Evolutionary conservation across 2,113 vertebrate genomes (phyloP).

Genomic region (Ciconia boyciana): DNA sequence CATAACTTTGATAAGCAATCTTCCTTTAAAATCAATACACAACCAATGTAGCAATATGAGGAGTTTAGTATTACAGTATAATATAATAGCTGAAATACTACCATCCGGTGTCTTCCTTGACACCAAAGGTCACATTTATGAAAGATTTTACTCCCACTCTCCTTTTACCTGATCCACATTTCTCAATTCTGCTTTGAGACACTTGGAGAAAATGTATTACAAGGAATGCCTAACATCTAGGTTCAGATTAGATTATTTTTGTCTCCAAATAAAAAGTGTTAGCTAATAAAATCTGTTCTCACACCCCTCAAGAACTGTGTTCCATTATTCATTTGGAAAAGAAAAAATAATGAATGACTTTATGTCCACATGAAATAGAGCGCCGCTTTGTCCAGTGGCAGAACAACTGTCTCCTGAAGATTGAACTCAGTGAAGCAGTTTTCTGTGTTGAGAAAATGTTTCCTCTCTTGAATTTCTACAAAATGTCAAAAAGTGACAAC

Average conservation of each 20-base stretch:
- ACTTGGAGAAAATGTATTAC: background rate
- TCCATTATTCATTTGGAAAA: background rate
- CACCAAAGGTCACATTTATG: constrained; percentile 12
- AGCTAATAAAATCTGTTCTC: background rate
- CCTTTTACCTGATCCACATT: background rate
- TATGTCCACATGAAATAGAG: background rate
- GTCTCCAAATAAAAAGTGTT: background rate
- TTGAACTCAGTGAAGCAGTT: background rate
- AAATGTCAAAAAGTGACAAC: background rate
- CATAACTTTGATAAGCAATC: background rate
- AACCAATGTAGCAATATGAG: background rate
- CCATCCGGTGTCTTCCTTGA: background rate
- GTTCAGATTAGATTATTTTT: background rate
- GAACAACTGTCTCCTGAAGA: background rate
- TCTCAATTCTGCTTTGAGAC: constrained; percentile 36
- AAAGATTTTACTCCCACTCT: constrained; percentile 26
- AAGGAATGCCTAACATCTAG: background rate
- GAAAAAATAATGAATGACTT: background rate
- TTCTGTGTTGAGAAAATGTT: background rate
- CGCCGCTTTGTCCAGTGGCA: background rate
- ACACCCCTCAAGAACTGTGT: background rate
- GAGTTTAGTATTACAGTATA: background rate
- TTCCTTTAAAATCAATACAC: background rate
- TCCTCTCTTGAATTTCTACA: background rate
- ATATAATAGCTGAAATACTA: constrained; percentile 8